Conservation (phyloP, 2,888 invertebrate species). For the Phyto melanocephala region DNA sequence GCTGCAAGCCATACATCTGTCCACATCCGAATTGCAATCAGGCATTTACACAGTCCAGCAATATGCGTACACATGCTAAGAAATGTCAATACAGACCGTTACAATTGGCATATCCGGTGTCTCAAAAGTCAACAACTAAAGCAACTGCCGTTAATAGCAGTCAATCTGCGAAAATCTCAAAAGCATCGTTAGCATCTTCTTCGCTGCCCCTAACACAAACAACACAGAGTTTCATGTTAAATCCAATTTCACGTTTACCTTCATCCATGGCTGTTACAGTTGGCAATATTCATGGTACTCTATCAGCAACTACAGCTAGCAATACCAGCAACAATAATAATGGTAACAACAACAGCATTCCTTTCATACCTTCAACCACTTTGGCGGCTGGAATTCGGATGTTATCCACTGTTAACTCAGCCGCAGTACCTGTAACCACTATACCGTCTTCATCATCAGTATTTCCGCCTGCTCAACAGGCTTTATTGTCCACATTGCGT, state of each 20-base stretch:
- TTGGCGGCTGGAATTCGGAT: slow-evolving; percentile 66
- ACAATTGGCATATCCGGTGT: slow-evolving; percentile 68
- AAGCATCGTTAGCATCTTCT: slow-evolving; percentile 41
- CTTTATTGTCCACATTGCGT: slow-evolving; percentile 71
- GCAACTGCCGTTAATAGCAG: slow-evolving; percentile 57
- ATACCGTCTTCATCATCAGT: slow-evolving; percentile 39
- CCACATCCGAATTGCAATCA: slow-evolving; percentile 84
- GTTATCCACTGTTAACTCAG: slow-evolving; percentile 63
- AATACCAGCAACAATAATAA: slow-evolving; percentile 4
- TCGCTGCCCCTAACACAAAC: slow-evolving; percentile 9
- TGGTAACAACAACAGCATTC: slow-evolving; percentile 54
- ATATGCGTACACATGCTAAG: slow-evolving; percentile 91
- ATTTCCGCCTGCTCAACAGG: slow-evolving; percentile 73
- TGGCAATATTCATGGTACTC: slow-evolving; percentile 13
- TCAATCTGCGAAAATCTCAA: slow-evolving; percentile 10
- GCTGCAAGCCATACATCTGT: slow-evolving; percentile 89
- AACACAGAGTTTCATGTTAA: slow-evolving; percentile 40
- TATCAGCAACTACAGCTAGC: slow-evolving; percentile 20
- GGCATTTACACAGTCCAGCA: slow-evolving; percentile 90
- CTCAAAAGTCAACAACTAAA: slow-evolving; percentile 32
- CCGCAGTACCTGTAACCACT: slow-evolving; percentile 45
- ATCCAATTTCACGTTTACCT: slow-evolving; percentile 56
- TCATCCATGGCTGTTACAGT: slow-evolving; percentile 15
- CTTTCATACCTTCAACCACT: slow-evolving; percentile 60
- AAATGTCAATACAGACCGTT: slow-evolving; percentile 82